Conservation (phyloP, 1,140 invertebrate species). For the Nilaparvata lugens region DNA sequence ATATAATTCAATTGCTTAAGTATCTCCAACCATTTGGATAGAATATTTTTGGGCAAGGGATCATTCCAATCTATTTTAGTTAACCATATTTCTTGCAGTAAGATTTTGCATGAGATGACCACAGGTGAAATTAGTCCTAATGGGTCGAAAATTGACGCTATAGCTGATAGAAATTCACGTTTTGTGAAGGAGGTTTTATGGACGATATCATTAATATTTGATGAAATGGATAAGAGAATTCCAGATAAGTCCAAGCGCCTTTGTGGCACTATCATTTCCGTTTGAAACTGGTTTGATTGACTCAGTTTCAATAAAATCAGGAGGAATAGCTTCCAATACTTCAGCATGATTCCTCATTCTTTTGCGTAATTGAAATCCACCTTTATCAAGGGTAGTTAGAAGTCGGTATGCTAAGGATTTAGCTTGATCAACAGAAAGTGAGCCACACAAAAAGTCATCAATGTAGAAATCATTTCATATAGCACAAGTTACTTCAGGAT, state of each 20-base stretch:
- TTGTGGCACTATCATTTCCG: slow-evolving; percentile 10
- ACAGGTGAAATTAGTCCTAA: too few species aligned
- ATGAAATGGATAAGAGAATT: slow-evolving; percentile 15
- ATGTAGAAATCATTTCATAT: slow-evolving; percentile 34
- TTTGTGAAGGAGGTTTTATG: background rate
- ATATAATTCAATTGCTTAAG: background rate
- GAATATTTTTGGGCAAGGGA: background rate
- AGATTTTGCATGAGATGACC: slow-evolving; percentile 9
- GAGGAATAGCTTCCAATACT: slow-evolving; percentile 17
- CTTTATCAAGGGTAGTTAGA: slow-evolving; percentile 22
- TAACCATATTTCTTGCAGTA: slow-evolving; percentile 21
- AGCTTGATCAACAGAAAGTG: slow-evolving; percentile 29
- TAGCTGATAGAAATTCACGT: too few species aligned
- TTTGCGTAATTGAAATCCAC: slow-evolving; percentile 28
- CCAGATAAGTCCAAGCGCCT: slow-evolving; percentile 33
- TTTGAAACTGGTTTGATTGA: background rate
- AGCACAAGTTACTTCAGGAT: slow-evolving; percentile 22
- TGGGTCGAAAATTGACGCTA: too few species aligned
- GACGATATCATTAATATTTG: too few species aligned
- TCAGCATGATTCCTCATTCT: slow-evolving; percentile 26
- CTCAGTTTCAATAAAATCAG: too few species aligned
- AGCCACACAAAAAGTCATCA: slow-evolving; percentile 37
- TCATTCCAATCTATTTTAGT: slow-evolving; percentile 16
- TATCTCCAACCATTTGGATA: background rate
- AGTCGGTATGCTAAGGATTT: slow-evolving; percentile 22